Percentiles rank a stretch among this genome's conserved stretches.
Evolutionary conservation across 2,797 vertebrate genomes (phyloP).

Genomic region (Lepus oiostolus): DNA sequence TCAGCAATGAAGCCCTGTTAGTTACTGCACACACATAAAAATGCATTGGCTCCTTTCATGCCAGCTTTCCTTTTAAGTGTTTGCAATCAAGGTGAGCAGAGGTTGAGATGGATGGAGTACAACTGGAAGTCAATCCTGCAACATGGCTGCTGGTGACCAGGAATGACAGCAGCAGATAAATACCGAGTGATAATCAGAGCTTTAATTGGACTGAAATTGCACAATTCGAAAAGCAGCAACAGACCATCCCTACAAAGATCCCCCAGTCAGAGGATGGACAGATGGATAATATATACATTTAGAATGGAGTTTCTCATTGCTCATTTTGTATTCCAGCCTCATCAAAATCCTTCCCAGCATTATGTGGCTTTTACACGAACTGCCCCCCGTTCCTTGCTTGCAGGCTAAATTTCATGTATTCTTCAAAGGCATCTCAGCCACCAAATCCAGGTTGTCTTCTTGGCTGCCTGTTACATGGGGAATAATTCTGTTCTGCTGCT

Average conservation of each 20-base stretch:
- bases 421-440: conserved; percentile 8
- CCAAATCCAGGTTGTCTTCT: neutral
- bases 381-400: neutral
- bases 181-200: neutral
- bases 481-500: neutral
- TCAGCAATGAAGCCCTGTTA: conserved; percentile 1
- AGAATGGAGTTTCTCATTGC: neutral
- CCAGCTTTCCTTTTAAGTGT: conserved; percentile 53
- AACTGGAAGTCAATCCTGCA: neutral
- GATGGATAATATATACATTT: too few relatives aligned
- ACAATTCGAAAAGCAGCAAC: neutral
- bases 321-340: neutral
- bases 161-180: neutral
- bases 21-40: conserved; percentile 55
- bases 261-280: neutral
- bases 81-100: neutral
- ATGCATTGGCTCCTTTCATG: neutral
- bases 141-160: neutral
- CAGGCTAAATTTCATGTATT: neutral
- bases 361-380: neutral
- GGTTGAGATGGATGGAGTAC: neutral
- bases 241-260: neutral
- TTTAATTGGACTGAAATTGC: neutral
- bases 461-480: too few relatives aligned
- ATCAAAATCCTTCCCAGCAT: neutral